Conservation (phyloP, 2,888 invertebrate species). For the Brenthis ino region DNA sequence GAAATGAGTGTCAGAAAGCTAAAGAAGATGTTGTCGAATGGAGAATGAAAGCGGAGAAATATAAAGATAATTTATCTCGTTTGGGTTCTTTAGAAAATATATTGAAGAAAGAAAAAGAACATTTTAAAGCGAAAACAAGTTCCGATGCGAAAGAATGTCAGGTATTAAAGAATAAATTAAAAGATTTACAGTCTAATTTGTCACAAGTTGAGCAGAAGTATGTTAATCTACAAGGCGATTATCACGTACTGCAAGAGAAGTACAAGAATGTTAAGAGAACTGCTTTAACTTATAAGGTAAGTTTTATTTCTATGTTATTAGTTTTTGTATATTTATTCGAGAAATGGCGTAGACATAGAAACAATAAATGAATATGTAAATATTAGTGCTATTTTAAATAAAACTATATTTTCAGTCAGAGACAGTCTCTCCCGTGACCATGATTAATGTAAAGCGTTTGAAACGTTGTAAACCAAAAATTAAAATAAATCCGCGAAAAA, state of each 20-base stretch:
- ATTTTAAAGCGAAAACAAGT: conserved; percentile 59
- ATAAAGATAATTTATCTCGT: conserved; percentile 63
- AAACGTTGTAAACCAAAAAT: no score
- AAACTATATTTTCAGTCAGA: no score
- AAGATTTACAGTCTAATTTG: conserved; percentile 71
- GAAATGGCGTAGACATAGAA: no score
- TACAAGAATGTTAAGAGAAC: conserved; percentile 85
- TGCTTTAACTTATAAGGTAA: conserved; percentile 84
- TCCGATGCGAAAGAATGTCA: conserved; percentile 60
- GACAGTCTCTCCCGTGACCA: no score
- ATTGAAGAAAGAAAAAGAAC: conserved; percentile 68
- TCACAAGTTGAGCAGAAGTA: conserved; percentile 67
- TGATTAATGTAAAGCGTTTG: no score
- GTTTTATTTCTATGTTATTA: conserved; percentile 9
- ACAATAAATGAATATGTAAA: no score
- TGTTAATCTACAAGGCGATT: conserved; percentile 64
- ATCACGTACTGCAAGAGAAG: conserved; percentile 79
- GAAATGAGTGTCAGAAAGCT: conserved; percentile 64
- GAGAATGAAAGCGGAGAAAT: conserved; percentile 66
- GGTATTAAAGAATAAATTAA: conserved; percentile 67
- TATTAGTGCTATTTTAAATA: no score
- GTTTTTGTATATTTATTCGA: not conserved
- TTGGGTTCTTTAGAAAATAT: conserved; percentile 64
- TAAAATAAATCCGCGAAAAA: no score
- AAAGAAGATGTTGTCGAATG: conserved; percentile 62